Base-by-base conservation (phyloP, 2,888 invertebrate species). In the Nomada ferruginata region DNA sequence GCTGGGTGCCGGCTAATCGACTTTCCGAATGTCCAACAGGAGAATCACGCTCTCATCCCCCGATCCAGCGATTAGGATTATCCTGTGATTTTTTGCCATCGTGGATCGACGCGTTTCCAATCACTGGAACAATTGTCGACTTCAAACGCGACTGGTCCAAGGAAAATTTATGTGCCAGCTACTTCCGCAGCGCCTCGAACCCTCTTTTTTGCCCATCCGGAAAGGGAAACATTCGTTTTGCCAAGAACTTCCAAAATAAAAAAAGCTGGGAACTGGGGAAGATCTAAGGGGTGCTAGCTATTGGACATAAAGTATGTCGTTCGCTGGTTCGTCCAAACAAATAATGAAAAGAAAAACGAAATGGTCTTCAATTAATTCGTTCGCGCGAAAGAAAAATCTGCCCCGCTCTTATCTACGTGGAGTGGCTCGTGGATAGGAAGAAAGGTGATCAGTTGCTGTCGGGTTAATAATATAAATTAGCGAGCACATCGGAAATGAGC, bases 221-320 rank as follows among this genome's bases (percentile, higher is more conserved):
- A 90, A 89, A 74, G 76, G 90, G 89, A 89, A 89, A 85, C 89
- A 88, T 90, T 90, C 86, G 83, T 89, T 85, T 87, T 79, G 68
- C 69, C 68, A 65, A 63, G 74, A 79, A 85, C 75, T 18, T 13
- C n/a, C 26, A n/a, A 57, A 77, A 77, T 84, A 81, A 69, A 11
- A 36, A 26, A 2, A 15, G 18, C 47, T 55, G 60, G 70, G 20
- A 29, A 42, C 5, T 44, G 44, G 44, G 53, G 23, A 15, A 42
- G 20, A 47, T 15, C 11, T n/a, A 23, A 36, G 44, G 26, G 15
- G 59, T 65, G 64, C 20, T 64, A 11, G 57, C 63, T 63, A 59
- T 55, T 11, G 57, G 55, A 71, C 82, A 20, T 79, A 52, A 63
- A 71, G 63, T 59, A 69, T 36, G 63, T 53, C 53, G 52, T 10